Evolutionary conservation across 2,113 vertebrate genomes (phyloP).

Genomic region (Meleagris gallopavo): DNA sequence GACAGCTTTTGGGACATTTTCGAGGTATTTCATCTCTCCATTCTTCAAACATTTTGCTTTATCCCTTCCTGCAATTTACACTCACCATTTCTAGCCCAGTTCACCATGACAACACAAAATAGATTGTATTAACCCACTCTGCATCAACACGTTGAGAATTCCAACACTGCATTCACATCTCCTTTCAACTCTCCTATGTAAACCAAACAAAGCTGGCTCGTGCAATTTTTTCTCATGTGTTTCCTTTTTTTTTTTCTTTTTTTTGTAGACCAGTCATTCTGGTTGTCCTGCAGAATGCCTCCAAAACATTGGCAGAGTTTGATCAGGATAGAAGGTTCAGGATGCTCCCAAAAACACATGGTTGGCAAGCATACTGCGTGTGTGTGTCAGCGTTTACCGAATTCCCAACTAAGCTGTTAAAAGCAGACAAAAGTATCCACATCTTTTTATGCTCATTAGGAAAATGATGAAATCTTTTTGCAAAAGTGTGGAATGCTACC

Average conservation of each 20-base stretch:
- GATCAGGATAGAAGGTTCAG: background rate
- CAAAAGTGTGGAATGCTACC: background rate
- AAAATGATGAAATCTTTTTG: background rate
- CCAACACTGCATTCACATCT: background rate
- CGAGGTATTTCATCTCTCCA: background rate
- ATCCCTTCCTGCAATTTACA: background rate
- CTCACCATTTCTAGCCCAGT: background rate
- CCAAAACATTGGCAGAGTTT: background rate
- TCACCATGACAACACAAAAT: slow-evolving; percentile 13
- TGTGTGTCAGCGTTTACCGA: background rate
- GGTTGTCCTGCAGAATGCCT: background rate
- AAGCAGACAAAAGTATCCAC: background rate
- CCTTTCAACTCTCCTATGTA: background rate
- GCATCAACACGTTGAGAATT: background rate
- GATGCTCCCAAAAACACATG: background rate
- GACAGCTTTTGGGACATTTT: background rate
- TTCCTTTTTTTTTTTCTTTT: background rate
- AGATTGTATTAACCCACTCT: background rate
- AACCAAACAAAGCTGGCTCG: background rate
- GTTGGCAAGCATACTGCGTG: background rate
- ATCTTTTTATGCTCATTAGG: background rate
- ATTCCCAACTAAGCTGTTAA: background rate
- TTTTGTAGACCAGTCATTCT: background rate
- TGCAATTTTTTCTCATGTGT: background rate
- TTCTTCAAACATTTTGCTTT: background rate